Evolutionary conservation across 2,888 invertebrate species (phyloP).

Genomic region (Gari tellinella): DNA sequence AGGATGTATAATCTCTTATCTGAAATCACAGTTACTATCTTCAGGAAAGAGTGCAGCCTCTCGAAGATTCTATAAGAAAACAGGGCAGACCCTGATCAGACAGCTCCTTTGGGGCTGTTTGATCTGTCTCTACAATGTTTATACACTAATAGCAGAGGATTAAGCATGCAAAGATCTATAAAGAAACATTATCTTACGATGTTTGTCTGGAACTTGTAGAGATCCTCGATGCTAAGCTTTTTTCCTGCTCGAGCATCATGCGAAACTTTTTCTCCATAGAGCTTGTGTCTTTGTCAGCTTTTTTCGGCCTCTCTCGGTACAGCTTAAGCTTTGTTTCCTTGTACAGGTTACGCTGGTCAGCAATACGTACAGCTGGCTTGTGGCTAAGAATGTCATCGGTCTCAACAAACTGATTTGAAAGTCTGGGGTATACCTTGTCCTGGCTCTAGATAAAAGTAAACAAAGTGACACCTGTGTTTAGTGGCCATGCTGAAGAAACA

Average conservation of each 20-base stretch:
- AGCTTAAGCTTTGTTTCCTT: constrained; percentile 81
- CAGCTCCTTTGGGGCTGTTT: neutral
- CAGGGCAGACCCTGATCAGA: too few relatives aligned
- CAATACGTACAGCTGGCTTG: constrained; percentile 77
- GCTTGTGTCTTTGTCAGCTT: constrained; percentile 68
- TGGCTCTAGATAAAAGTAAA: constrained; percentile 62
- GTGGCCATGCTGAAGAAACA: too few relatives aligned
- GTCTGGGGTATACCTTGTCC: constrained; percentile 74
- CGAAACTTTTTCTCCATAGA: constrained; percentile 74
- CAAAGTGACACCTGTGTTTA: too few relatives aligned
- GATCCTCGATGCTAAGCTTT: constrained; percentile 52
- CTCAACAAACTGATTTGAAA: constrained; percentile 65
- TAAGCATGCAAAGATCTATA: too few relatives aligned
- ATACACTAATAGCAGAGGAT: too few relatives aligned
- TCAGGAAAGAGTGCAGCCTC: too few relatives aligned
- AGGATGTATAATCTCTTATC: too few relatives aligned
- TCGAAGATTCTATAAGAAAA: too few relatives aligned
- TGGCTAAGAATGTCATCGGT: constrained; percentile 61
- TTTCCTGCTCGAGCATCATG: constrained; percentile 74
- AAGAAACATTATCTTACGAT: constrained; percentile 41
- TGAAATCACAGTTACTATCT: too few relatives aligned
- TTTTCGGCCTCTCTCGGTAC: constrained; percentile 71
- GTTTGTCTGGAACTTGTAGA: constrained; percentile 49
- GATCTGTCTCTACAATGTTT: neutral
- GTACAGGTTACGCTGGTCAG: constrained; percentile 79